These are phyloP conservation scores for Aselliscus stoliczkanus DNA, from an alignment of 2,797 vertebrate species.

Conservation along the genomic window DNA sequence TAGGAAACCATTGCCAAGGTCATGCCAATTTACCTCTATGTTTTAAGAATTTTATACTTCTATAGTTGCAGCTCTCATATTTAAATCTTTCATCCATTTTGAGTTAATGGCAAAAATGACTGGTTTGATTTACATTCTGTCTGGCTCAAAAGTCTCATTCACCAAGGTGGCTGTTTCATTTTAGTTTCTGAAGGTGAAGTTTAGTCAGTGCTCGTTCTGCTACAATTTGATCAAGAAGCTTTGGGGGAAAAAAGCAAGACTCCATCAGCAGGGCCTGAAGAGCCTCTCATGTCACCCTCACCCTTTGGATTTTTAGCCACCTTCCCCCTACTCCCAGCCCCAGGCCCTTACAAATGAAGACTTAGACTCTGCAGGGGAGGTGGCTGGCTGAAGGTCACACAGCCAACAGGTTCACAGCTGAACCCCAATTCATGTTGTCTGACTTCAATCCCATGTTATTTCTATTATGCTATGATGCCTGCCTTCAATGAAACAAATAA, in stretches of 20 bases:
- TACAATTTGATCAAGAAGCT: slow-evolving; percentile 7
- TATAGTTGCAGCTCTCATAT: neutral
- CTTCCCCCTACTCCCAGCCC: neutral
- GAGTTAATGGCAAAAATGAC: neutral
- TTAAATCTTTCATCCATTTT: slow-evolving; percentile 34
- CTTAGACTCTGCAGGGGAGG: neutral
- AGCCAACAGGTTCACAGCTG: neutral
- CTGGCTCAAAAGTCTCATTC: neutral
- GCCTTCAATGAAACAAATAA: neutral
- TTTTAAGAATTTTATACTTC: slow-evolving; percentile 34
- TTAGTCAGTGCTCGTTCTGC: neutral
- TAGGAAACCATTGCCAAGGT: neutral
- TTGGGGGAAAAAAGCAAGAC: neutral
- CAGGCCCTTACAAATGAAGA: neutral
- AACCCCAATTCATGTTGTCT: neutral
- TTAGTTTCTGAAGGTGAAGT: neutral
- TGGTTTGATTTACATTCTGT: slow-evolving; percentile 23
- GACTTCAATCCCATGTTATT: neutral
- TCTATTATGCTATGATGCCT: neutral
- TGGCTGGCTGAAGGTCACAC: neutral
- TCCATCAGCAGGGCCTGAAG: neutral
- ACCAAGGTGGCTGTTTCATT: neutral
- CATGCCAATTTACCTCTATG: neutral
- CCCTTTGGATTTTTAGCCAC: neutral
- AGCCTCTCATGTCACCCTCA: neutral